Base-by-base conservation (phyloP, 2,797 vertebrate species). In the Crax fasciolata region DNA sequence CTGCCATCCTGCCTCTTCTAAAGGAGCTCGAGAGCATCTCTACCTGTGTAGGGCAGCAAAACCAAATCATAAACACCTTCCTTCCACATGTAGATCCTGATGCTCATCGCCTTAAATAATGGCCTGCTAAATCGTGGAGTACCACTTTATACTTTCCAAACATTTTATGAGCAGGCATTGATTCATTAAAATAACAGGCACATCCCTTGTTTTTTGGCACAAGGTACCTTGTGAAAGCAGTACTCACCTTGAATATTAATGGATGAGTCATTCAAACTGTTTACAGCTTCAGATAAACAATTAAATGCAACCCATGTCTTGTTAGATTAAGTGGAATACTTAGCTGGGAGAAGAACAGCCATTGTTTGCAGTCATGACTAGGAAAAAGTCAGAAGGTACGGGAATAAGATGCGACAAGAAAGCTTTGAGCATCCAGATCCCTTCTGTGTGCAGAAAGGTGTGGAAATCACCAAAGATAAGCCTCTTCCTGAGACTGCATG, bases 251-350 rank as follows among this genome's bases (percentile, higher is more conserved):
- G 81, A 91, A 92, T 86, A 63, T 87, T 83, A 80, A 93, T 70
- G 51, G 35, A 8, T 86, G 62, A 94, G 52, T 89, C 84, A 93
- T 59, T 66, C 55, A 65, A 89, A 46, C 8, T 70, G 58, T 78
- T 89, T 95, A 65, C 48, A 59, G n/a, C 79, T 76, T 87, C 91
- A 63, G 84, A 73, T 54, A 91, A 93, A 87, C 84, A 87, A 80
- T 83, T 80, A 78, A 75, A 41, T 24, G 43, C 54, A 92, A 89
- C 58, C 32, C 86, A 10, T 27, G 49, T 71, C 62, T 90, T 58
- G 11, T 91, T 90, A 84, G n/a, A 78, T 10, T 38, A 84, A 87
- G 68, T 57, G 24, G 38, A 76, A 83, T 82, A 51, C 21, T 55
- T 43, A 43, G 18, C n/a, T 49, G 25, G 61, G 43, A 82, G 16